Conservation (phyloP, 2,888 invertebrate species). For the Dendrolimus pini region DNA sequence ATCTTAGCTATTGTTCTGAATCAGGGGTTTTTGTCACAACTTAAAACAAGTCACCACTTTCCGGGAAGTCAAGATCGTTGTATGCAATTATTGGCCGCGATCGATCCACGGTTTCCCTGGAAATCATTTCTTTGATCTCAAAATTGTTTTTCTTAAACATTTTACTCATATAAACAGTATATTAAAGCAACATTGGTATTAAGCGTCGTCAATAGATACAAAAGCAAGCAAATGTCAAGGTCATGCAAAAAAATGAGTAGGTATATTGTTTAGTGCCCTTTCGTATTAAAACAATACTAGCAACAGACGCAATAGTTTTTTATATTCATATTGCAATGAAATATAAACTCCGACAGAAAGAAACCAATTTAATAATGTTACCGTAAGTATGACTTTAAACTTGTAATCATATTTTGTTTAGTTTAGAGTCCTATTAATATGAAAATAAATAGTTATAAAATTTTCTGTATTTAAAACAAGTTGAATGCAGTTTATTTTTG, state of each 20-base stretch:
- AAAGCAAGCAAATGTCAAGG: constrained; percentile 40
- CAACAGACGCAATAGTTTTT: too few relatives aligned
- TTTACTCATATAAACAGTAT: constrained; percentile 1
- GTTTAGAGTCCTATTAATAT: too few relatives aligned
- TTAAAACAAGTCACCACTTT: constrained; percentile 86
- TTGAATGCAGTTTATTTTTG: too few relatives aligned
- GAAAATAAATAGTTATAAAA: too few relatives aligned
- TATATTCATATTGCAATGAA: too few relatives aligned
- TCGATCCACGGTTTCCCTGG: constrained; percentile 80
- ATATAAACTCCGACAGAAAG: too few relatives aligned
- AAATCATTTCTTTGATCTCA: constrained; percentile 63
- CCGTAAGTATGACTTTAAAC: too few relatives aligned
- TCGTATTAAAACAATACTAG: neutral
- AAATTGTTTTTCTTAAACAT: constrained; percentile 21
- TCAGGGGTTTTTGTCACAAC: constrained; percentile 15
- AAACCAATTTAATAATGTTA: too few relatives aligned
- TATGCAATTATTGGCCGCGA: constrained; percentile 90
- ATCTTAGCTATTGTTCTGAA: too few relatives aligned
- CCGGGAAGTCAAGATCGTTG: constrained; percentile 94
- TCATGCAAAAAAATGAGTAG: constrained; percentile 41
- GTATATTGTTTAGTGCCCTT: constrained; percentile 12
- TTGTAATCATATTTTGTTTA: too few relatives aligned
- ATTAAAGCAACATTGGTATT: too few relatives aligned
- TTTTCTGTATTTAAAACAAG: too few relatives aligned
- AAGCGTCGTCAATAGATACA: constrained; percentile 7